A percentile compares a stretch with the other conserved stretches of the same genome.
phyloP scores from a whole-genome alignment of 2,888 invertebrate species.

The Galerucella pusilla region DNA sequence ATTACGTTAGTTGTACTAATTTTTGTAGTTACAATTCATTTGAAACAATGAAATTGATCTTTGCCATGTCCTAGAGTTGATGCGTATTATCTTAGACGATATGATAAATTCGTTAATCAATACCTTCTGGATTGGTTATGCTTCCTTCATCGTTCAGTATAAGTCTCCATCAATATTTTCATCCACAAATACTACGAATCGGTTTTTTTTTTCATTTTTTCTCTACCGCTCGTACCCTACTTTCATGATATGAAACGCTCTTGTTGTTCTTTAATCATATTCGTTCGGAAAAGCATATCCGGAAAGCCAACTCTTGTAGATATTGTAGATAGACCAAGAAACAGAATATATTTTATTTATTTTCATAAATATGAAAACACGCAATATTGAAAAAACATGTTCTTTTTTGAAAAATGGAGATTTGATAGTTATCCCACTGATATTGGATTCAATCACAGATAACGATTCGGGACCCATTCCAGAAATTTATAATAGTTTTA shows the following conservation, averaged over 20 bases:
- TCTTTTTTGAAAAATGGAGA: constrained; percentile 14
- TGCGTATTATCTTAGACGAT: no score
- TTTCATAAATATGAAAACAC: constrained; percentile 8
- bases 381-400: constrained; percentile 16
- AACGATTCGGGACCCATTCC: not conserved
- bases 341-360: constrained; percentile 12
- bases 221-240: not conserved
- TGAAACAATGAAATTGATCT: no score
- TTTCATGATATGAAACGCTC: not conserved
- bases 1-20: no score
- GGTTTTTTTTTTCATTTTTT: not conserved
- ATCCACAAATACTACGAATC: not conserved
- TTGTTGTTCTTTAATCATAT: not conserved
- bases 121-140: no score
- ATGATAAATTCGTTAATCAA: no score
- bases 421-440: constrained; percentile 21
- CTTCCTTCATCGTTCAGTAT: no score
- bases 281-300: constrained; percentile 6
- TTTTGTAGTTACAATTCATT: no score
- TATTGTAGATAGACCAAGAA: not conserved
- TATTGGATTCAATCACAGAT: not conserved
- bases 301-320: constrained; percentile 11
- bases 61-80: no score
- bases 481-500: not conserved
- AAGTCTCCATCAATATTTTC: no score